These are phyloP conservation scores for Cuculus canorus DNA, from an alignment of 2,797 vertebrate genomes.

Conservation along the genomic window DNA sequence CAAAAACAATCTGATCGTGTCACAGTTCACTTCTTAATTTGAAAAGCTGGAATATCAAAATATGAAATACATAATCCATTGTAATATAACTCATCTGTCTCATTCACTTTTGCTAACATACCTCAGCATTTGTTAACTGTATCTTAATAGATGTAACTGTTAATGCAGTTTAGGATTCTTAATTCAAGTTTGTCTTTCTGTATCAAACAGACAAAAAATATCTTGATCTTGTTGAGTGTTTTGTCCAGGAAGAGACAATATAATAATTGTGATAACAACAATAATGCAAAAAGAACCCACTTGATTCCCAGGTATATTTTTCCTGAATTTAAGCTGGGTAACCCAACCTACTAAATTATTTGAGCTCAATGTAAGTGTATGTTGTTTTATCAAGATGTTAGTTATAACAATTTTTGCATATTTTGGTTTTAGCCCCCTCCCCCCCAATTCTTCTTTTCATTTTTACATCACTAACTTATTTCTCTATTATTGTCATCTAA, in stretches of 20 bases:
- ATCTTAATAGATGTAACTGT: background rate
- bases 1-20: constrained; percentile 17
- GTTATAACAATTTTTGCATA: background rate
- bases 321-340: background rate
- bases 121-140: background rate
- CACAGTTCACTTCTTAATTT: background rate
- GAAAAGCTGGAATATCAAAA: background rate
- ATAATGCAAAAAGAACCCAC: background rate
- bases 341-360: background rate
- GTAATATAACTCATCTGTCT: background rate
- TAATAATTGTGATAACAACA: background rate
- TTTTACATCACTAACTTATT: background rate
- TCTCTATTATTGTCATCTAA: background rate
- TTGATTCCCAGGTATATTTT: background rate
- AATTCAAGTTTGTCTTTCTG: background rate
- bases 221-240: background rate
- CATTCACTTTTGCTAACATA: background rate
- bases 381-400: background rate
- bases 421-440: background rate
- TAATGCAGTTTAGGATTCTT: background rate
- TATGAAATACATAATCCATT: background rate
- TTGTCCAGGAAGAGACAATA: background rate
- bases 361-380: background rate
- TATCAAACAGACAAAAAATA: background rate
- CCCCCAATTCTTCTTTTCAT: background rate